Evolutionary conservation across 2,888 invertebrate genomes (phyloP).

Genomic region (Chironomus tentans): DNA sequence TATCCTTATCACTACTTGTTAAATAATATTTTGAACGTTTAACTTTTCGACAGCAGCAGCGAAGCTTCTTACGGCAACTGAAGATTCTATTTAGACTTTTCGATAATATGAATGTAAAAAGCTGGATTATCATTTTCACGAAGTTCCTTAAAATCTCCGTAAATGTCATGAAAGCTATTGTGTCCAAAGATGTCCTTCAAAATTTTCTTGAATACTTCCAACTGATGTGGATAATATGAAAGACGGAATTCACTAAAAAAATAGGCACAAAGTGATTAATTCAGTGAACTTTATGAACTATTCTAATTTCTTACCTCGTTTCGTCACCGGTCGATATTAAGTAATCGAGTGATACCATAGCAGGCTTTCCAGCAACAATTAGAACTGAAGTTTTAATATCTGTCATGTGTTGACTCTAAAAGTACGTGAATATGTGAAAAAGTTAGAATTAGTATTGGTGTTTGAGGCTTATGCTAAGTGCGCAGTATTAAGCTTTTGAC

Average conservation of each 20-base stretch:
- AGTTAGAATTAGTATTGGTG: background rate
- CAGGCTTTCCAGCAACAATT: constrained; percentile 65
- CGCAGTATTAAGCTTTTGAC: no score
- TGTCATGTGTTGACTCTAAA: constrained; percentile 67
- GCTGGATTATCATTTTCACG: constrained; percentile 53
- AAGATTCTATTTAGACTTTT: constrained; percentile 45
- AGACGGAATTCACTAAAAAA: constrained; percentile 70
- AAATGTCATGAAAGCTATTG: constrained; percentile 58
- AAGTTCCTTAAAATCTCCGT: constrained; percentile 70
- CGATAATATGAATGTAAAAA: constrained; percentile 77
- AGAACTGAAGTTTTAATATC: constrained; percentile 80
- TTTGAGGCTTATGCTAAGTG: no score
- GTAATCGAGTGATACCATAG: constrained; percentile 75
- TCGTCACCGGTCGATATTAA: constrained; percentile 52
- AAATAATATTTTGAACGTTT: background rate
- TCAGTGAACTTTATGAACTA: no score
- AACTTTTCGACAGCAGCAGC: background rate
- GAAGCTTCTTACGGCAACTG: background rate
- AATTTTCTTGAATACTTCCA: constrained; percentile 61
- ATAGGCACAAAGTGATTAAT: background rate
- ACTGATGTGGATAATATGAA: constrained; percentile 78
- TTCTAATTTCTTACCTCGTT: constrained; percentile 29
- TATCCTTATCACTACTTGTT: background rate
- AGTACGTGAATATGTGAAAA: constrained; percentile 28
- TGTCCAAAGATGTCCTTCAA: constrained; percentile 60